These are phyloP conservation scores for Actinostola sp. DNA, from an alignment of 92 coral and sea anemone genomes.

Conservation along the genomic window DNA sequence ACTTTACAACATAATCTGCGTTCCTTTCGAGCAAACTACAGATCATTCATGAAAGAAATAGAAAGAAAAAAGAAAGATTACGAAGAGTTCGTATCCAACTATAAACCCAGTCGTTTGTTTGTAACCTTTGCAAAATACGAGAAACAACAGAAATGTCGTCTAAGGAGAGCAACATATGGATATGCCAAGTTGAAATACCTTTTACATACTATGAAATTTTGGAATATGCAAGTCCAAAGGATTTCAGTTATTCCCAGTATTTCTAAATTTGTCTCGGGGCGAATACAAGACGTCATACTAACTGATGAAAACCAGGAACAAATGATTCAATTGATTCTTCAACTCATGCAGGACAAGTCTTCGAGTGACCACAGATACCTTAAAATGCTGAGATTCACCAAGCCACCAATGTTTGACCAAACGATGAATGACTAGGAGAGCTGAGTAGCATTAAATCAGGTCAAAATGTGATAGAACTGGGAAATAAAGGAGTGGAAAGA, in stretches of 20 bases:
- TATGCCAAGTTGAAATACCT: conserved; percentile 4
- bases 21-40: background rate
- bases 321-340: background rate
- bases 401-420: conserved; percentile 4
- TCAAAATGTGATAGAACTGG: too few relatives aligned
- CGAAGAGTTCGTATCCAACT: background rate
- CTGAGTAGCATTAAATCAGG: too few relatives aligned
- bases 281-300: background rate
- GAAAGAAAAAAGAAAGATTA: background rate
- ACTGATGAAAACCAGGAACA: background rate
- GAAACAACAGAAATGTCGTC: background rate
- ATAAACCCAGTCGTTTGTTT: background rate
- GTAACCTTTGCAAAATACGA: background rate
- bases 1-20: too few relatives aligned
- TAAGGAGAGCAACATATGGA: background rate
- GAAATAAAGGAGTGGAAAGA: too few relatives aligned
- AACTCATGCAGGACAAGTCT: background rate
- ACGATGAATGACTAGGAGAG: too few relatives aligned
- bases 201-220: conserved; percentile 3
- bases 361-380: background rate
- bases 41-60: background rate
- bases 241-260: background rate
- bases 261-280: background rate
- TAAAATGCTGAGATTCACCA: conserved; percentile 8
- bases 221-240: background rate